Base-by-base conservation (phyloP, 2,888 invertebrate species). In the Ellobium chinense region DNA sequence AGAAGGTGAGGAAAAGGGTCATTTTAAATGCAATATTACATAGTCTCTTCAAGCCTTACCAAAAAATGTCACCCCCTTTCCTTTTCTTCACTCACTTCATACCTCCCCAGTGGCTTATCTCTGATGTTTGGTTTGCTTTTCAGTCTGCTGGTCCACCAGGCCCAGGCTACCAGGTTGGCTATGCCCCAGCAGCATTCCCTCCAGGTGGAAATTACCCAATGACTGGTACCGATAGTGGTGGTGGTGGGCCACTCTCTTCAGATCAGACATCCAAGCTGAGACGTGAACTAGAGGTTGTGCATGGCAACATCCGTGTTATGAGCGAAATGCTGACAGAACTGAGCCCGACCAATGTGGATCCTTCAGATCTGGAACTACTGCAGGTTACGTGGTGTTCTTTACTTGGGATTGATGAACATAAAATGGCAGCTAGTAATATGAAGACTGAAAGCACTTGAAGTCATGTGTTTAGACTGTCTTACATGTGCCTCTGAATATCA, bases 271-370 rank as follows among this genome's bases (percentile, higher is more conserved):
- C 95, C 84, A 99, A 99, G 93, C 93, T 99, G 79, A 96, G 97
- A 87, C 96, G 96, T 1, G 99, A 99, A 93, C 94, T 99, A 86
- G 97, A 97, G 87, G 96, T 99, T 76, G 99, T 99, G 9, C 96
- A 97, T 89, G 96, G 97, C 86, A 99, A 98, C 92, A 97, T 98
- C 96, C 94, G 96, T 65, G 98, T 99, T 1, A 95, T 99, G 93
- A 96, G 96, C 76, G 99, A 99, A 94, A 98, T 99, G 97, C 94
- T 99, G 75, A 96, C 95, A 86, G 98, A 98, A 93, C 94, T 99
- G 87, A 96, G 96, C 46, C 96, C 97, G 18, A 95, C 96, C 24
- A 88, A 96, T 87, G 98, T 97, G 89, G 96, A 97, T 89, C 95
- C 96, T 5, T 96, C 96, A 87, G 99, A 99, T 93, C 94, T 97